Conservation (phyloP, 2,888 invertebrate genomes). For the Volucella bombylans region DNA sequence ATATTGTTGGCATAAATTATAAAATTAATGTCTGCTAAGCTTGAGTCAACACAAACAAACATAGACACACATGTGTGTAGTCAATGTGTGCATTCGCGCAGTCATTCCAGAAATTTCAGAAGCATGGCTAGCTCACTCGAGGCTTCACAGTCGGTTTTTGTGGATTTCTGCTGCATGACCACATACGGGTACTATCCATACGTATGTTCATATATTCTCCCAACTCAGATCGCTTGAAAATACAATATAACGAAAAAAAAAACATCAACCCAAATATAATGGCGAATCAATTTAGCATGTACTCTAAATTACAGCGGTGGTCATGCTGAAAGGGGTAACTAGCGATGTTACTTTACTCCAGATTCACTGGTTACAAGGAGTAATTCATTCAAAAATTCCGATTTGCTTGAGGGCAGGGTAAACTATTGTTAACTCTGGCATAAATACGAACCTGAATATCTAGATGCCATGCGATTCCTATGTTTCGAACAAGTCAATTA, state of each 20-base stretch:
- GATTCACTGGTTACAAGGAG: conserved; percentile 7
- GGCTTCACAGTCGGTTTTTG: conserved; percentile 70
- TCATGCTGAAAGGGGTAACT: conserved; percentile 69
- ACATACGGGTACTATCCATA: conserved; percentile 25
- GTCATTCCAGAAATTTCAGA: conserved; percentile 46
- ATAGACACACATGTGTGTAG: background rate
- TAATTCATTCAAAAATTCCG: conserved; percentile 6
- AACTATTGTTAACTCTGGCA: too few species aligned
- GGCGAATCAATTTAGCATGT: conserved; percentile 58
- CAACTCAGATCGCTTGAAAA: conserved; percentile 29
- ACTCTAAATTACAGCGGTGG: conserved; percentile 68
- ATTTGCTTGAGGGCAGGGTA: background rate
- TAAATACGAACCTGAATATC: too few species aligned
- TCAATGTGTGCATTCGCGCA: conserved; percentile 16
- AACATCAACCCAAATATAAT: background rate
- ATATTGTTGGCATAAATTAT: conserved; percentile 74
- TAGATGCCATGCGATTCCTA: too few species aligned
- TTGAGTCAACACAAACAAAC: conserved; percentile 64
- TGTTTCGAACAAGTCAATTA: too few species aligned
- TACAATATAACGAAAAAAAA: conserved; percentile 23
- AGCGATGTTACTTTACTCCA: conserved; percentile 50
- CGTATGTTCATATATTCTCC: conserved; percentile 3
- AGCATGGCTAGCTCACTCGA: conserved; percentile 64
- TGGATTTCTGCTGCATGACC: conserved; percentile 72
- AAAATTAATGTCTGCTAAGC: conserved; percentile 73